Evolutionary conservation across 92 coral and sea anemone genomes (phyloP).

Genomic region (Epizoanthus ramosus): DNA sequence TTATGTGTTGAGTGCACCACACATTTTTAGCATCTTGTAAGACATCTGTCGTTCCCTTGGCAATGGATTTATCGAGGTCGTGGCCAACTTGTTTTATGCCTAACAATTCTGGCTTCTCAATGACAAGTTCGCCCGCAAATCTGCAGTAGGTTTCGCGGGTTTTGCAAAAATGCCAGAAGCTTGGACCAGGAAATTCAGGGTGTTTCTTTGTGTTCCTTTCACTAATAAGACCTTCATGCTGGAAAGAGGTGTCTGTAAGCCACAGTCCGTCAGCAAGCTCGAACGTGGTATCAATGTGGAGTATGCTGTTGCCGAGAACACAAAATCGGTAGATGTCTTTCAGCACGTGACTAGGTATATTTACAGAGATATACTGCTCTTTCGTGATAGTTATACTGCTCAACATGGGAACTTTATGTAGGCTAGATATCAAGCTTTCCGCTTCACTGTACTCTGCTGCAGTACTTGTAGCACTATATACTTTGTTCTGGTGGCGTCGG

Average conservation of each 20-base stretch:
- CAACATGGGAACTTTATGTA: constrained; percentile 42
- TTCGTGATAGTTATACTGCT: constrained; percentile 55
- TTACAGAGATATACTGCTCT: constrained; percentile 52
- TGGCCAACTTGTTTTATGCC: constrained; percentile 53
- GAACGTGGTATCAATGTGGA: constrained; percentile 57
- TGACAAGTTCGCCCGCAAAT: constrained; percentile 51
- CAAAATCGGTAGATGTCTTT: constrained; percentile 57
- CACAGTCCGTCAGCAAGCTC: constrained; percentile 60
- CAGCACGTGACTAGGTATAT: constrained; percentile 43
- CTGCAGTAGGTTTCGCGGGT: constrained; percentile 44
- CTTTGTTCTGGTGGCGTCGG: constrained; percentile 24
- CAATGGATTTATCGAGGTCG: constrained; percentile 60
- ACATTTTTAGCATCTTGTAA: constrained; percentile 54
- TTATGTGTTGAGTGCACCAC: constrained; percentile 51
- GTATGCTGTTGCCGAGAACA: constrained; percentile 58
- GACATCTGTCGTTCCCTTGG: constrained; percentile 60
- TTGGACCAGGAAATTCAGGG: constrained; percentile 72
- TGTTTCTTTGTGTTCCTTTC: constrained; percentile 51
- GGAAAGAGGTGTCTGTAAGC: constrained; percentile 55
- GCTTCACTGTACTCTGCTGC: constrained; percentile 38
- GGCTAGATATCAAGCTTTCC: constrained; percentile 47
- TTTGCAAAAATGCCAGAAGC: constrained; percentile 71
- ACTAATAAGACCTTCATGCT: constrained; percentile 31
- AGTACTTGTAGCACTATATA: constrained; percentile 20
- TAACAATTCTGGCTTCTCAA: constrained; percentile 45